Base-by-base conservation (phyloP, 2,888 invertebrate species). In the Furcula furcula region DNA sequence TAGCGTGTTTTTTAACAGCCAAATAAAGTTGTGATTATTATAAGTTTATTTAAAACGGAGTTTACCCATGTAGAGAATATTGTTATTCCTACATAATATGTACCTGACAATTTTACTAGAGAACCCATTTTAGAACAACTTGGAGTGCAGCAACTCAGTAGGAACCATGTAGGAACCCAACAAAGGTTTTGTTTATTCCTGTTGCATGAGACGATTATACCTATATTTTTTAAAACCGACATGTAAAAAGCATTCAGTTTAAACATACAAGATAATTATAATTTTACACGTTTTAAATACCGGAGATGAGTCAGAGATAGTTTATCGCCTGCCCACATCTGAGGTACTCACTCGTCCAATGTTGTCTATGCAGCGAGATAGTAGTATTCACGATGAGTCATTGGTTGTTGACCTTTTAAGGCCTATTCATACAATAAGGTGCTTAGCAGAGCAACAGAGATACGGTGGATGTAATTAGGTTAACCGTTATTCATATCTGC, bases 321-420 rank as follows among this genome's bases (percentile, higher is more conserved):
- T 55, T 55, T 63, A 60, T 61, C 58, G 44, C 38, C 29, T 20
- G 28, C 36, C 32, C 45, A 46, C 48, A 46, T 50, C 51, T 45
- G 46, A 60, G 59, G 50, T 61, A 57, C 43, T 36, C 47, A 40
- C 40, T 34, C 44, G 36, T 36, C 27, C 36, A 31, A 54, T 53
- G 50, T 46, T 50, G 40, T 34, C 40, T 55, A 54, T 56, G 57
- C 49, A 52, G 36, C 40, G 51, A 62, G 54, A 64, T 66, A 55
- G 56, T 52, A 46, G 51, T 51, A 59, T 48, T 49, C 57, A 46
- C 52, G 56, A 60, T 74, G 74, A 74, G 36, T 72, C 74, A 74
- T 59, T 67, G 68, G 69, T 64, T 72, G 65, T 68, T 70, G 70
- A 73, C 72, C 74, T 70, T 67, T 59, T 45, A 53, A 44, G 53